Evolutionary conservation across 2,797 vertebrate genomes (phyloP).

Genomic region (Ctenopoma multispine): DNA sequence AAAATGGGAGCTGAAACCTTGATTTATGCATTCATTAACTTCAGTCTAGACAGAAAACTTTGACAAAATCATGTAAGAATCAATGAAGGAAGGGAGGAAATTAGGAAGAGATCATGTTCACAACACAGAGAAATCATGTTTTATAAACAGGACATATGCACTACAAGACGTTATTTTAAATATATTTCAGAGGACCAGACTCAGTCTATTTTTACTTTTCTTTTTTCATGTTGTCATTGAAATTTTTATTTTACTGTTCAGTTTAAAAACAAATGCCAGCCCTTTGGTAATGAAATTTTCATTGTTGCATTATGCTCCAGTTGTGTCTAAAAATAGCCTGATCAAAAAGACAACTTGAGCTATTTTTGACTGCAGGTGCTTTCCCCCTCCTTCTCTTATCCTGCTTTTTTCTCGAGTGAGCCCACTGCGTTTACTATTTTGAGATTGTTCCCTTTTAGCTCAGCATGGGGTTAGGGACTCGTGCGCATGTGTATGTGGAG

Average conservation of each 20-base stretch:
- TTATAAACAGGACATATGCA: background rate
- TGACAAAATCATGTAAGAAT: background rate
- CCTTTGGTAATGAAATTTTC: constrained; percentile 47
- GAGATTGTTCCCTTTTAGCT: constrained; percentile 76
- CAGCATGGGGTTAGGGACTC: constrained; percentile 40
- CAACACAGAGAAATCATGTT: background rate
- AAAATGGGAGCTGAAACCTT: background rate
- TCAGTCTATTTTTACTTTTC: background rate
- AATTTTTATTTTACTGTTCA: background rate
- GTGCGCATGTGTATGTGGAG: constrained; percentile 16
- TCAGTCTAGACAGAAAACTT: background rate
- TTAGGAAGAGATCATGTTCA: background rate
- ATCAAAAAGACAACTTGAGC: constrained; percentile 56
- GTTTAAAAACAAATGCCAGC: constrained; percentile 33
- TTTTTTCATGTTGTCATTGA: constrained; percentile 2
- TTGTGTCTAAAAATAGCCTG: constrained; percentile 69
- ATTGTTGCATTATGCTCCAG: constrained; percentile 54
- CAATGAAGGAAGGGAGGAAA: constrained; percentile 5
- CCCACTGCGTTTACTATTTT: constrained; percentile 71
- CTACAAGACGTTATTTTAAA: background rate
- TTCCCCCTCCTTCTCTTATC: constrained; percentile 59
- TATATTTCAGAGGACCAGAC: background rate
- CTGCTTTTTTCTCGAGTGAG: constrained; percentile 62
- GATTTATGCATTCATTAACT: background rate
- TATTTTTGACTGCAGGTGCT: constrained; percentile 77